Conservation (phyloP, 2,113 vertebrate genomes). For the Lichenostomus cassidix region DNA sequence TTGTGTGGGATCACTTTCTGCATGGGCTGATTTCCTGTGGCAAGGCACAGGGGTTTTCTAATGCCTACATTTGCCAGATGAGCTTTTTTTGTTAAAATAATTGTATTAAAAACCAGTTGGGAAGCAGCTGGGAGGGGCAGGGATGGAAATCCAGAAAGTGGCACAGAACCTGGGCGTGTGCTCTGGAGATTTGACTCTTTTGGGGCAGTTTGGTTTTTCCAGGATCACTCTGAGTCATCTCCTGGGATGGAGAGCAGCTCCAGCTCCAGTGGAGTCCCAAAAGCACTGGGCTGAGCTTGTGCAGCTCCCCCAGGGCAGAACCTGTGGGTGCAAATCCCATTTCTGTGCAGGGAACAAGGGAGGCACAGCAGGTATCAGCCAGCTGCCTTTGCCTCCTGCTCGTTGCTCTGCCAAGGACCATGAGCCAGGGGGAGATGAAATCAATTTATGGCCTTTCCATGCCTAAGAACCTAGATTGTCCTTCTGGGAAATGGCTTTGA, state of each 20-base stretch:
- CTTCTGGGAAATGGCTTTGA: neutral
- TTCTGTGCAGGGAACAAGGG: neutral
- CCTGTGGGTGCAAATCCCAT: too few species aligned
- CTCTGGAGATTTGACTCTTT: neutral
- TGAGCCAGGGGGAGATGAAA: neutral
- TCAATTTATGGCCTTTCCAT: neutral
- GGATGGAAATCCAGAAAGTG: neutral
- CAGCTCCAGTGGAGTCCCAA: neutral
- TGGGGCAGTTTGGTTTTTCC: neutral
- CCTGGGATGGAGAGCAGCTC: neutral
- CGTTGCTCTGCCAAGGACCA: neutral
- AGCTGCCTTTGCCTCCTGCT: neutral
- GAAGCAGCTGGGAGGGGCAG: neutral
- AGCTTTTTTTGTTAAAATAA: neutral
- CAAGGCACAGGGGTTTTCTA: neutral
- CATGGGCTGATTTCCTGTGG: neutral
- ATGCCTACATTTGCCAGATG: neutral
- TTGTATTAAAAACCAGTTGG: fast-evolving
- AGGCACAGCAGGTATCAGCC: neutral
- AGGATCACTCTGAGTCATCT: neutral
- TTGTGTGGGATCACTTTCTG: neutral
- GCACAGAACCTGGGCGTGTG: fast-evolving
- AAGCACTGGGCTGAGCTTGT: neutral
- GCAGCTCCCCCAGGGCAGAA: neutral
- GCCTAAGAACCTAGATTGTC: neutral